A percentile compares a stretch with the other conserved stretches of the same genome.
Conservation (phyloP, 2,888 invertebrate genomes). For the Timandra comae region DNA sequence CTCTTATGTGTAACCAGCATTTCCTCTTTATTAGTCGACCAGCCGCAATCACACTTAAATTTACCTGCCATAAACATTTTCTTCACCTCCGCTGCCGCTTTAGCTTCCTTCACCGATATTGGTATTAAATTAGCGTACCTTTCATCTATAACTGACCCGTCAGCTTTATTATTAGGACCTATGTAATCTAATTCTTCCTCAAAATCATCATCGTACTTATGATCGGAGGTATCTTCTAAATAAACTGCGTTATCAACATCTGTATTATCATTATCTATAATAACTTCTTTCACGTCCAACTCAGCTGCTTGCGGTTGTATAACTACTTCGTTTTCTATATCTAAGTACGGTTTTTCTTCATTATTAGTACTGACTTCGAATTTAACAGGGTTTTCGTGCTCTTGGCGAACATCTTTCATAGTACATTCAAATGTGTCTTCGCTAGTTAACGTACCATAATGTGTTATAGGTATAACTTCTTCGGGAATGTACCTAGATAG, state of each 20-base stretch:
- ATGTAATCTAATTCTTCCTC: conserved; percentile 17
- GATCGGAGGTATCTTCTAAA: too few relatives aligned
- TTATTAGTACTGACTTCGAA: conserved; percentile 14
- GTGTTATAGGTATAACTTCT: conserved; percentile 35
- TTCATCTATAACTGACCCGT: conserved; percentile 47
- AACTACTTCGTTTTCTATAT: too few relatives aligned
- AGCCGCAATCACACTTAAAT: conserved; percentile 47
- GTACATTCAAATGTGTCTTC: conserved; percentile 31
- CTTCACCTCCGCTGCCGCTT: conserved; percentile 51
- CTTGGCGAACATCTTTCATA: conserved; percentile 20
- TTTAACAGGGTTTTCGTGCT: conserved; percentile 21
- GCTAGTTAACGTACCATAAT: conserved; percentile 40
- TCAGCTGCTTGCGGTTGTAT: too few relatives aligned
- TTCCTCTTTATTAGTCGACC: conserved; percentile 40
- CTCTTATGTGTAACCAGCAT: conserved; percentile 44
- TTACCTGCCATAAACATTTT: conserved; percentile 46
- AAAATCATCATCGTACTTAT: too few relatives aligned
- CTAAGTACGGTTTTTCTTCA: conserved; percentile 2
- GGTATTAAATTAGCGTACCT: conserved; percentile 58
- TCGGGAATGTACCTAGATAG: conserved; percentile 23
- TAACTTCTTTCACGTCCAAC: too few relatives aligned
- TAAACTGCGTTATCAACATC: conserved; percentile 5
- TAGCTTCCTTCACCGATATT: conserved; percentile 51
- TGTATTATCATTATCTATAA: too few relatives aligned
- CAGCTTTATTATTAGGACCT: too few relatives aligned